A percentile compares a stretch with the other conserved stretches of the same genome.
Evolutionary conservation across 2,113 vertebrate species (phyloP).

Genomic region (Syngnathoides biaculeatus): DNA sequence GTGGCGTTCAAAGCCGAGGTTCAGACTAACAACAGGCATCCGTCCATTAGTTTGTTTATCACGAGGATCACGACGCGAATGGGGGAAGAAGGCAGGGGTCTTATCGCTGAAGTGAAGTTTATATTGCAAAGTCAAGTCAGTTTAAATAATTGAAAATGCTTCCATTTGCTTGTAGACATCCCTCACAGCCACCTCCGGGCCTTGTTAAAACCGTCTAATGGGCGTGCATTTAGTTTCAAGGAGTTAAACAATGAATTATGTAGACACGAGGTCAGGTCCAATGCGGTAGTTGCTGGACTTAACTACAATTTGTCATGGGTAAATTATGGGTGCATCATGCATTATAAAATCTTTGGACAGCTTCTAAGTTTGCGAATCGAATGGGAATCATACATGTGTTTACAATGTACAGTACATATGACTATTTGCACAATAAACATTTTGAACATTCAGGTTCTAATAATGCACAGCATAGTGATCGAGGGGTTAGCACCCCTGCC

Average conservation of each 20-base stretch:
- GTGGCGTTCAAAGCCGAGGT: not conserved
- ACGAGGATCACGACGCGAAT: slow-evolving; percentile 10
- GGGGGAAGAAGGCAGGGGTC: not conserved
- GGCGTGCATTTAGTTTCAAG: not conserved
- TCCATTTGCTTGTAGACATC: not conserved
- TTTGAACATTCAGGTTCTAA: not conserved
- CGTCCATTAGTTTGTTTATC: slow-evolving; percentile 53
- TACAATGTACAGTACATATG: not conserved
- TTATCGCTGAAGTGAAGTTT: not conserved
- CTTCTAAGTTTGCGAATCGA: not conserved
- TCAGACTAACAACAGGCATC: not conserved
- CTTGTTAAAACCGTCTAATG: not conserved
- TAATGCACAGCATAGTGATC: not conserved
- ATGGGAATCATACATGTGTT: not conserved
- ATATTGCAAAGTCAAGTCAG: not conserved
- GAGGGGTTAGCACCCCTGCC: too few relatives aligned
- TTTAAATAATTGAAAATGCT: not conserved
- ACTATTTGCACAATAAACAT: not conserved
- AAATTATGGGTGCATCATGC: not conserved
- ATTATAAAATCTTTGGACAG: not conserved
- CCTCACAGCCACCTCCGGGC: not conserved
- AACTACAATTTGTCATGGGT: not conserved
- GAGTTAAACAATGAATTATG: not conserved
- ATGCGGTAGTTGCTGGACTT: not conserved
- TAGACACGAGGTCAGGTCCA: not conserved